phyloP scores from a whole-genome alignment of 2,797 vertebrate genomes.

The Chelon auratus region DNA sequence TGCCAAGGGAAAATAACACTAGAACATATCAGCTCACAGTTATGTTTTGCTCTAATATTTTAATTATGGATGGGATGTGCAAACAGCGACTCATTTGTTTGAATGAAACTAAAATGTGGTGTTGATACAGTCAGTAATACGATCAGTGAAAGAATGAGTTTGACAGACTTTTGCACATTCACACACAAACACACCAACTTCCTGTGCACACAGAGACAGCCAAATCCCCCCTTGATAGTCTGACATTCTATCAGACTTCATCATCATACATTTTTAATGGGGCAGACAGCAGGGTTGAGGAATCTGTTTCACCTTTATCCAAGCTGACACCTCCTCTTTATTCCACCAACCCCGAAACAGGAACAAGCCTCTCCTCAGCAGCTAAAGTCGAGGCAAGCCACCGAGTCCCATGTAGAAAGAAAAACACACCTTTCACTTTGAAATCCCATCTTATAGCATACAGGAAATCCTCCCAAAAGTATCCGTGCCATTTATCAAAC shows the following conservation, averaged over 20 bases:
- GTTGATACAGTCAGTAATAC: no score
- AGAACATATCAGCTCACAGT: no score
- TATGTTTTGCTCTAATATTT: no score
- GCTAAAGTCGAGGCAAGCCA: conserved; percentile 9
- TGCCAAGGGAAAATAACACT: no score
- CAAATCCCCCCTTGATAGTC: conserved; percentile 16
- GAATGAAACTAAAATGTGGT: no score
- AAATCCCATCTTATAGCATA: conserved; percentile 47
- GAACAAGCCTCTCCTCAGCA: background rate
- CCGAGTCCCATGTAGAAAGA: conserved; percentile 20
- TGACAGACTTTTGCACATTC: no score
- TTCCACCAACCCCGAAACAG: conserved; percentile 5
- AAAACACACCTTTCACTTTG: conserved; percentile 55
- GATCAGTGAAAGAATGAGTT: no score
- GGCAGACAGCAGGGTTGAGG: conserved; percentile 38
- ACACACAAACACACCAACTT: conserved; percentile 4
- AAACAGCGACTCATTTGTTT: no score
- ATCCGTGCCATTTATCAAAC: conserved; percentile 64
- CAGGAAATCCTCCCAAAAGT: conserved; percentile 51
- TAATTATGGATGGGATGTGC: no score
- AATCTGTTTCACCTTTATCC: conserved; percentile 33
- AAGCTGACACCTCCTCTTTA: conserved; percentile 11
- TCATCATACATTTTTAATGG: conserved; percentile 57
- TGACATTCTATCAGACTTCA: conserved; percentile 50
- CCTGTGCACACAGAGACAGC: background rate